phyloP scores from a whole-genome alignment of 1,140 invertebrate species.

The Lordiphosa mommai region DNA sequence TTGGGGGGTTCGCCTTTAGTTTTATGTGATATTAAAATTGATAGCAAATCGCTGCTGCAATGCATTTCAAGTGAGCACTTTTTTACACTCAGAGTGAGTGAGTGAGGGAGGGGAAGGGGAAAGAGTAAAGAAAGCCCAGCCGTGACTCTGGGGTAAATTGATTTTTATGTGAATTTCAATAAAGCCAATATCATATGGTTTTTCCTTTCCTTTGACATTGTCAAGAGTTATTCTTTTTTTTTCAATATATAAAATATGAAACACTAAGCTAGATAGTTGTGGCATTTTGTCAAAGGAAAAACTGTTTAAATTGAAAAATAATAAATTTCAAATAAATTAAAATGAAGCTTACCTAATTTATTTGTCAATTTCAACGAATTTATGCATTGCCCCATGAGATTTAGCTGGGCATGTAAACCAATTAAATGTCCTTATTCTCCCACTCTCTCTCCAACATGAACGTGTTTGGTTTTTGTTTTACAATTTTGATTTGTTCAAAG shows the following conservation, averaged over 20 bases:
- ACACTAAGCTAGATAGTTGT: slow-evolving; percentile 9
- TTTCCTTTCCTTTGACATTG: no score
- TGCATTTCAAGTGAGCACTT: slow-evolving; percentile 56
- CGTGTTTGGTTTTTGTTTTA: slow-evolving; percentile 61
- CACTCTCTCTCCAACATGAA: slow-evolving; percentile 15
- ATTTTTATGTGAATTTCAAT: slow-evolving; percentile 73
- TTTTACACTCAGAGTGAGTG: slow-evolving; percentile 3
- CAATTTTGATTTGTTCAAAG: slow-evolving; percentile 54
- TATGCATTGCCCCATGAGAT: slow-evolving; percentile 40
- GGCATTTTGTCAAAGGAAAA: slow-evolving; percentile 54
- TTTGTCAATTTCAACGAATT: slow-evolving; percentile 63
- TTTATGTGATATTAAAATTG: slow-evolving; percentile 78
- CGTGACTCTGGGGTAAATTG: slow-evolving; percentile 53
- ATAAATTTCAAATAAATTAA: no score
- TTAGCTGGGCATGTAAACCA: slow-evolving; percentile 42
- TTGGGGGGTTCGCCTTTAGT: slow-evolving; percentile 62
- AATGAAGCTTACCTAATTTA: no score
- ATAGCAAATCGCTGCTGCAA: slow-evolving; percentile 72
- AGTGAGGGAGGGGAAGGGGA: background rate
- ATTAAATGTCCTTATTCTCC: slow-evolving; percentile 46
- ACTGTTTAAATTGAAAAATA: no score
- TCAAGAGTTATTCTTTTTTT: no score
- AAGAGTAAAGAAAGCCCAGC: background rate
- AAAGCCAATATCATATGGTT: slow-evolving; percentile 64
- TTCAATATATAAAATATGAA: no score